Conservation (phyloP, 2,797 vertebrate species). For the Chelon labrosus region DNA sequence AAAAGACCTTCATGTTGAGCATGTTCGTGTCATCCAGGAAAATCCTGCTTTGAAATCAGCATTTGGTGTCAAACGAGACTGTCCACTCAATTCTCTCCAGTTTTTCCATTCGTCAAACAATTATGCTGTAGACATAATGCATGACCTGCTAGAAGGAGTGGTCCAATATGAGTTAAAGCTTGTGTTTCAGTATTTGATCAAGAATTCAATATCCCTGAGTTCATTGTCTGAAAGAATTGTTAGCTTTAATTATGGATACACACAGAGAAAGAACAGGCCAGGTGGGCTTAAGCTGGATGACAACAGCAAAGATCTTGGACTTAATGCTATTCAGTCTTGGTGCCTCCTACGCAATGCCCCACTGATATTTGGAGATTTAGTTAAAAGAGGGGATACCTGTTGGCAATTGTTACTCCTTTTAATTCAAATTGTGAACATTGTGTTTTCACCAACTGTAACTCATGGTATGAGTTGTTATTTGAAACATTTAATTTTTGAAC, state of each 20-base stretch:
- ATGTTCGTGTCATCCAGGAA: neutral
- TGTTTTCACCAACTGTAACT: slow-evolving; percentile 14
- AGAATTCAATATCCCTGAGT: neutral
- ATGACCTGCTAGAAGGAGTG: neutral
- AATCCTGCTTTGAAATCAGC: neutral
- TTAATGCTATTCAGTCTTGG: too few species aligned
- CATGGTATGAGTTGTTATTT: slow-evolving; percentile 22
- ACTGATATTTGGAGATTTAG: neutral
- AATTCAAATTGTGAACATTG: slow-evolving; percentile 24
- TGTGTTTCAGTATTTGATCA: neutral
- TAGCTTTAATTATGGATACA: slow-evolving; percentile 5
- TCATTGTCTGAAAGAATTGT: neutral
- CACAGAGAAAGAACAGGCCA: slow-evolving; percentile 2
- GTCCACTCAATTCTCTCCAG: slow-evolving; percentile 3
- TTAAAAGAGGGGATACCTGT: neutral
- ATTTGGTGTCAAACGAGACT: slow-evolving; percentile 5
- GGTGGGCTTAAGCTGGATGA: neutral
- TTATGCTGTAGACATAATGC: slow-evolving; percentile 2
- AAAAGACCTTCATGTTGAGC: slow-evolving; percentile 3
- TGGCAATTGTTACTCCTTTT: slow-evolving; percentile 8
- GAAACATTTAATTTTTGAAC: slow-evolving; percentile 22
- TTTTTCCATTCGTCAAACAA: neutral
- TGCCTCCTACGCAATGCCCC: too few species aligned
- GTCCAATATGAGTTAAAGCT: slow-evolving; percentile 7
- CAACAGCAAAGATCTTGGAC: neutral